These are phyloP conservation scores for Uria lomvia DNA, from an alignment of 2,113 vertebrate species.

Conservation along the genomic window DNA sequence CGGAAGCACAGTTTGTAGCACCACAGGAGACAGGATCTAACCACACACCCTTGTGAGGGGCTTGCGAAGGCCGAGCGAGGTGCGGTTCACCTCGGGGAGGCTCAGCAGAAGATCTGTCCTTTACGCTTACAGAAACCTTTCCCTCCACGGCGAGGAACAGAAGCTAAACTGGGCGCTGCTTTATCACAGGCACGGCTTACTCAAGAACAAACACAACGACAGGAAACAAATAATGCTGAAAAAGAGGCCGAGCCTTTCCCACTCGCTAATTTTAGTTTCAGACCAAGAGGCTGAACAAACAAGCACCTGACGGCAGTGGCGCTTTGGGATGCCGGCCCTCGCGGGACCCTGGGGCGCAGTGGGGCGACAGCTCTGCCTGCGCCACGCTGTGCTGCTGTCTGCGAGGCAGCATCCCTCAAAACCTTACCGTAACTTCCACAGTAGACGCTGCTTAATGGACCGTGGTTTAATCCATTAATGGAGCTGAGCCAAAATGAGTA, in stretches of 20 bases:
- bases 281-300: background rate
- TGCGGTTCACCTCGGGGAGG: background rate
- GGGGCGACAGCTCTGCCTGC: accelerated
- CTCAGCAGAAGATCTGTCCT: background rate
- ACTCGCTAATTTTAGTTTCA: background rate
- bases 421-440: background rate
- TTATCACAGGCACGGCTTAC: background rate
- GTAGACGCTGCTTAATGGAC: background rate
- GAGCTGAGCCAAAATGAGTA: background rate
- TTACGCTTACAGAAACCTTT: background rate
- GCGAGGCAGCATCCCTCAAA: background rate
- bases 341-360: accelerated
- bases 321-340: background rate
- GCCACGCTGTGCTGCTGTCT: background rate
- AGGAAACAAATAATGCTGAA: background rate
- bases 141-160: accelerated
- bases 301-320: background rate
- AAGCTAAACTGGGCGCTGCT: background rate
- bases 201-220: background rate
- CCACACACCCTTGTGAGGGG: background rate
- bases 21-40: background rate
- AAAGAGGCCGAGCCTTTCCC: background rate
- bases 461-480: background rate
- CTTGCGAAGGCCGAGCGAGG: background rate
- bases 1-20: background rate